Conservation (phyloP, 2,888 invertebrate species). For the Colostygia pectinataria region DNA sequence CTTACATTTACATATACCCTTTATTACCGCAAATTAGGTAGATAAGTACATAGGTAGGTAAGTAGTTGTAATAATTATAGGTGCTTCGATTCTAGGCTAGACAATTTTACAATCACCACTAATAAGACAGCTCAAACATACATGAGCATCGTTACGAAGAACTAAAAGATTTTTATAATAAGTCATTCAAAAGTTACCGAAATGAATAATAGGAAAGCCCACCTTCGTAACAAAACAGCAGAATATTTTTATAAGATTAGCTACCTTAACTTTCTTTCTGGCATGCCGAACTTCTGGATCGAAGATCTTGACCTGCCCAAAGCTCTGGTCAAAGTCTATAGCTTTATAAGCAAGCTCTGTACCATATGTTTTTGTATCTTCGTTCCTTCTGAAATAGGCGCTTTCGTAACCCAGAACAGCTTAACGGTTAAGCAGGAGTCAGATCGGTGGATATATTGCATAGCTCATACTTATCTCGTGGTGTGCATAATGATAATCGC, state of each 20-base stretch:
- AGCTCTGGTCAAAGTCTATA: constrained; percentile 12
- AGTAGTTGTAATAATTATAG: too few species aligned
- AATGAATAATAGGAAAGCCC: constrained; percentile 3
- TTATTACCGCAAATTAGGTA: too few species aligned
- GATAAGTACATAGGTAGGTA: too few species aligned
- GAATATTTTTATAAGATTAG: constrained; percentile 23
- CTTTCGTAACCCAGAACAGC: constrained; percentile 24
- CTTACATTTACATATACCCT: too few species aligned
- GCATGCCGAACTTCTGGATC: constrained; percentile 30
- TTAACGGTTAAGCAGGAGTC: constrained; percentile 27
- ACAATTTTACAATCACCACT: neutral
- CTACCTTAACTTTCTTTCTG: constrained; percentile 22
- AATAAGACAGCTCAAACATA: neutral
- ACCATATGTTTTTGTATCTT: constrained; percentile 5
- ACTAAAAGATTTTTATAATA: neutral
- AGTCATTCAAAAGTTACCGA: neutral
- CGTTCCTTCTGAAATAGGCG: constrained; percentile 19
- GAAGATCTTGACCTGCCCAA: constrained; percentile 16
- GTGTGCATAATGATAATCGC: constrained; percentile 15
- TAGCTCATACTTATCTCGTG: constrained; percentile 19
- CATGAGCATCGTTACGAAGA: neutral
- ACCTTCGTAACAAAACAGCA: constrained; percentile 24
- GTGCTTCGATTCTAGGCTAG: too few species aligned
- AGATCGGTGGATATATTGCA: constrained; percentile 23
- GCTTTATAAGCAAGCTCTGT: constrained; percentile 5